These are phyloP conservation scores for Gymnobelideus leadbeateri DNA, from an alignment of 2,113 vertebrate species.

Conservation along the genomic window DNA sequence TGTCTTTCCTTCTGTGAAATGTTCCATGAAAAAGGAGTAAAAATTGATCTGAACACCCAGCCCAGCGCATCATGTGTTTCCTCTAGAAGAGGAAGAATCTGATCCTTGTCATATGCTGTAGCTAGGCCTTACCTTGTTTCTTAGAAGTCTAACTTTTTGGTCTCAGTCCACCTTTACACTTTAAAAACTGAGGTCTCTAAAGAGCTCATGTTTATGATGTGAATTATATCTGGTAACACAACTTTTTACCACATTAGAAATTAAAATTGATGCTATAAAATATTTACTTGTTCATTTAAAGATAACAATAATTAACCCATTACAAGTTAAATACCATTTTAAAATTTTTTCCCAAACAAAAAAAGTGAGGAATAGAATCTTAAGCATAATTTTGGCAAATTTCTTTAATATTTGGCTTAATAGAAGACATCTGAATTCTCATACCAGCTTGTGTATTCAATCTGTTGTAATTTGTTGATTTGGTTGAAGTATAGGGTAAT, in stretches of 20 bases:
- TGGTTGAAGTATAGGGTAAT: background rate
- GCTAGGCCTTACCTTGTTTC: background rate
- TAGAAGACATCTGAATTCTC: background rate
- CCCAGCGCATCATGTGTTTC: background rate
- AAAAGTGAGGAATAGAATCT: background rate
- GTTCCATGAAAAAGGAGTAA: background rate
- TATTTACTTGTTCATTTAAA: background rate
- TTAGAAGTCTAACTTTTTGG: background rate
- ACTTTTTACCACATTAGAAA: background rate
- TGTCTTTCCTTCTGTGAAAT: constrained; percentile 23
- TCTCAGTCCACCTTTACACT: background rate
- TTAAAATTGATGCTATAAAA: background rate
- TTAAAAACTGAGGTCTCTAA: background rate
- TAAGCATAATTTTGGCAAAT: background rate
- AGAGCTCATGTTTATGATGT: background rate
- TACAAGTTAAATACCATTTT: background rate
- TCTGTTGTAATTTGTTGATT: background rate
- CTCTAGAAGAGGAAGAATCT: background rate
- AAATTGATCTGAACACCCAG: constrained; percentile 12
- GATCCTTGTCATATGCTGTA: no score
- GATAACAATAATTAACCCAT: background rate
- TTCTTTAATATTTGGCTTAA: background rate
- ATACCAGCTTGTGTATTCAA: background rate
- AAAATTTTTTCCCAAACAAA: no score
- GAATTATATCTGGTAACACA: background rate